A percentile compares a stretch with the other conserved stretches of the same genome.
Conservation (phyloP, 2,113 vertebrate species). For the Odocoileus hemionus region DNA sequence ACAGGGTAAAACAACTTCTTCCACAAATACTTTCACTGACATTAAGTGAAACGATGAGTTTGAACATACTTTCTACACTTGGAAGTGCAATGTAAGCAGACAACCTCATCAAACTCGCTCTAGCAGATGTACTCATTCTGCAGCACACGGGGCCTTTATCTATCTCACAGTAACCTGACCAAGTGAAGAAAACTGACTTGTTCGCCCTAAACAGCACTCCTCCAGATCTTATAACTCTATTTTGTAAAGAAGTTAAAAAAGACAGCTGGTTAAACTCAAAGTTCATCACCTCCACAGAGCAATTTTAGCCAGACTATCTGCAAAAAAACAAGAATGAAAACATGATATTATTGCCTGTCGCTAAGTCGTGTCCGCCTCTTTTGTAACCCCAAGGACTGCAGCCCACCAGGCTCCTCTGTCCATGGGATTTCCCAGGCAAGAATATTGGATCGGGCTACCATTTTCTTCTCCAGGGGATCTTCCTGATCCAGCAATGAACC, state of each 20-base stretch:
- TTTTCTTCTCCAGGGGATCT: background rate
- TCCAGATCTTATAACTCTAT: background rate
- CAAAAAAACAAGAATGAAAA: slow-evolving; percentile 42
- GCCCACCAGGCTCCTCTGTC: background rate
- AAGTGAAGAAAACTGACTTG: background rate
- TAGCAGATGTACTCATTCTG: background rate
- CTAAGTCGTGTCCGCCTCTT: background rate
- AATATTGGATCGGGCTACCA: background rate
- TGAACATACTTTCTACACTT: slow-evolving; percentile 9
- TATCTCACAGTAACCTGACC: background rate
- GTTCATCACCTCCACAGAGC: background rate
- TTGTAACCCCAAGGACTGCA: background rate
- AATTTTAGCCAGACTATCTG: background rate
- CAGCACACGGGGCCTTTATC: background rate
- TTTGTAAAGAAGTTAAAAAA: background rate
- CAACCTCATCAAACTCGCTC: background rate
- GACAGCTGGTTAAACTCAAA: background rate
- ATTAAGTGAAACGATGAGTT: background rate
- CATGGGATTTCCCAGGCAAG: background rate
- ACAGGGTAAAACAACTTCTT: background rate
- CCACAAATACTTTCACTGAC: background rate
- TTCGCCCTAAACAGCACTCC: background rate
- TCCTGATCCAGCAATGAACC: background rate
- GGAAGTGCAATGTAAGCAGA: background rate
- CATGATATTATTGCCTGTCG: background rate